Base-by-base conservation (phyloP, 2,888 invertebrate genomes). In the Drosophila meridiana region DNA sequence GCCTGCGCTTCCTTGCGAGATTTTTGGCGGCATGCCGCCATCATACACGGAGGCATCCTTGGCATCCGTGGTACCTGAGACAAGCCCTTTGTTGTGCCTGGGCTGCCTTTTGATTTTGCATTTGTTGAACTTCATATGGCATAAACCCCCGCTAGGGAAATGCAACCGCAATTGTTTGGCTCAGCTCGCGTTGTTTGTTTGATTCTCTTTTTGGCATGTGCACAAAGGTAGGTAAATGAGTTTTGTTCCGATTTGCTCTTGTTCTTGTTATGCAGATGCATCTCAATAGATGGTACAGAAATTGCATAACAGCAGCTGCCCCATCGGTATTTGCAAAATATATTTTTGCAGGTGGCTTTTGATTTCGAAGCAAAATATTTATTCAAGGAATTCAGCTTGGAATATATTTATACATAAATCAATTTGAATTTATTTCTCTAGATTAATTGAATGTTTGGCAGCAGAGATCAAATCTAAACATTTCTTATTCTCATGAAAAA, bases 161-260 rank as follows among this genome's bases (percentile, higher is more conserved):
- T 84, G 82, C 77, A 90, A 90, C 90, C 90, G 81, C 90, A 90
- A 90, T 90, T 90, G 90, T 90, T 85, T 72, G 63, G 76, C 68
- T 56, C 62, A 67, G 65, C 63, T 68, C 75, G 78, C 80, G 76
- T 80, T 80, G 6, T 42, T 42, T 43, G 20, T 9, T 11, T 26
- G 0, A 11, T 45, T 28, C 14, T 14, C 3, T 9, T 20, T n/a
- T 90, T 90, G 90, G 89, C 90, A 90, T 90, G 90, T 90, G 90
- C 90, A 78, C 78, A 83, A 67, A 74, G 65, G 69, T 76, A 73
- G 77, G 60, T 68, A 84, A 82, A 82, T 85, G 80, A 82, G 82
- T 81, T 67, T 68, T 53, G 47, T 26, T 64, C 48, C 63, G 48
- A 64, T 65, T 55, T 48, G 20, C 47, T 50, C 57, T 69, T 47